Percentiles rank a stretch among this genome's conserved stretches.
Conservation (phyloP, 2,113 vertebrate genomes). For the Pipa parva region DNA sequence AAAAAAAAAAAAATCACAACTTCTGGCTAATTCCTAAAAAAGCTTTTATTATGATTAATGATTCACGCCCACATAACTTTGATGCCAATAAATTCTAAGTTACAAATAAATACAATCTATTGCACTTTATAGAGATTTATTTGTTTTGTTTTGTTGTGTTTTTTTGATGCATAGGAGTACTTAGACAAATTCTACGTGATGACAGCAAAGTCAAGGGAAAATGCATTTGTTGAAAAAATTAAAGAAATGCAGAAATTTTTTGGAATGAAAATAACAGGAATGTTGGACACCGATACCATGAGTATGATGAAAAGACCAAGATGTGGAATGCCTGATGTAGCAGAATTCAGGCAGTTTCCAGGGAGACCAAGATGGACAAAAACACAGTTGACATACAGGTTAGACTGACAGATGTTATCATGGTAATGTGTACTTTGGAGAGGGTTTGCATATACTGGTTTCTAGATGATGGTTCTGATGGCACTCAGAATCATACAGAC, state of each 20-base stretch:
- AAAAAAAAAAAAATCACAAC: too few relatives aligned
- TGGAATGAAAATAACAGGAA: conserved; percentile 50
- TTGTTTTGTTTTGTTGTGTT: conserved; percentile 20
- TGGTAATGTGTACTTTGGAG: too few relatives aligned
- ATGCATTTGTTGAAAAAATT: conserved; percentile 48
- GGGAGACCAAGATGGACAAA: conserved; percentile 58
- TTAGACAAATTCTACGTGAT: conserved; percentile 58
- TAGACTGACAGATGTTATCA: background rate
- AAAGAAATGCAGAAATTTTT: conserved; percentile 57
- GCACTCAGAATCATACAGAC: too few relatives aligned
- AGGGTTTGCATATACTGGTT: too few relatives aligned
- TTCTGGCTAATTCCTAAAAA: too few relatives aligned
- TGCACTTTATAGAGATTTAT: too few relatives aligned
- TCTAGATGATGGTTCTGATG: too few relatives aligned
- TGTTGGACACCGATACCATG: conserved; percentile 44
- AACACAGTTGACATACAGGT: conserved; percentile 60
- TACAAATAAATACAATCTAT: too few relatives aligned
- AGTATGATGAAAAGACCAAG: conserved; percentile 50
- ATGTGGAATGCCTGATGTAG: conserved; percentile 57
- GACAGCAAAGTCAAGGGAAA: conserved; percentile 4
- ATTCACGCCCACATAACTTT: too few relatives aligned
- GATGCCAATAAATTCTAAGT: too few relatives aligned
- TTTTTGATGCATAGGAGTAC: conserved; percentile 54
- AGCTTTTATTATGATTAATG: too few relatives aligned
- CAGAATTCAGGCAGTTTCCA: conserved; percentile 50